A percentile compares a stretch with the other conserved stretches of the same genome.
Evolutionary conservation across 2,888 invertebrate species (phyloP).

Genomic region (Synanthedon andrenaeformis): DNA sequence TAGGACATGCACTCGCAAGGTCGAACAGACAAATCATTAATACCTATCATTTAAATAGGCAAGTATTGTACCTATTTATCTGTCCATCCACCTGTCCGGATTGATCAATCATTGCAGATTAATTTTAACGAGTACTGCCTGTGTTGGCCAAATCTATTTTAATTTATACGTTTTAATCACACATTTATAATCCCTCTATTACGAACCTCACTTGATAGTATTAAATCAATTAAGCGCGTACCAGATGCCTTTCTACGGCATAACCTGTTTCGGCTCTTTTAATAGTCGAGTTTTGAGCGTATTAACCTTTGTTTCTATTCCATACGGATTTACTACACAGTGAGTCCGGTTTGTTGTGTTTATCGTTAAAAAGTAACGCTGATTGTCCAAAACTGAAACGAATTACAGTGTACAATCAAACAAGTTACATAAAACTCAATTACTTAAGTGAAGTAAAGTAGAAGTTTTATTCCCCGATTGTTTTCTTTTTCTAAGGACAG

Average conservation of each 20-base stretch:
- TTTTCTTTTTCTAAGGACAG: conserved; percentile 21
- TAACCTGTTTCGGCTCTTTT: conserved; percentile 59
- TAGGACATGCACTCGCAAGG: background rate
- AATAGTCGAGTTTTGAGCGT: conserved; percentile 26
- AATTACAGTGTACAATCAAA: conserved; percentile 5
- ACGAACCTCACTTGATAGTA: conserved; percentile 45
- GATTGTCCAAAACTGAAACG: conserved; percentile 4
- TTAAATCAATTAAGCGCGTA: conserved; percentile 56
- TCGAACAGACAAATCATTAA: background rate
- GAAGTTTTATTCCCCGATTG: conserved; percentile 14
- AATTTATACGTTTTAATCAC: background rate
- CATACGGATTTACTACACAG: conserved; percentile 5
- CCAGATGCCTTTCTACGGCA: conserved; percentile 52
- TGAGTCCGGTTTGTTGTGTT: background rate
- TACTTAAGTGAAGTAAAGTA: conserved; percentile 20
- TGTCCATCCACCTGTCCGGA: no score
- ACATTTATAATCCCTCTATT: conserved; percentile 21
- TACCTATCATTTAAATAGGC: background rate
- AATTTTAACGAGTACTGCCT: no score
- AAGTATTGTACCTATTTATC: no score
- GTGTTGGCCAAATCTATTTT: background rate
- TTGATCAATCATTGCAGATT: no score
- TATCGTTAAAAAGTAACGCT: conserved; percentile 1
- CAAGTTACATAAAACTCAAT: conserved; percentile 25
- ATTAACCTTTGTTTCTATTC: conserved; percentile 40